phyloP scores from a whole-genome alignment of 2,797 vertebrate genomes.

The Amniataba percoides region DNA sequence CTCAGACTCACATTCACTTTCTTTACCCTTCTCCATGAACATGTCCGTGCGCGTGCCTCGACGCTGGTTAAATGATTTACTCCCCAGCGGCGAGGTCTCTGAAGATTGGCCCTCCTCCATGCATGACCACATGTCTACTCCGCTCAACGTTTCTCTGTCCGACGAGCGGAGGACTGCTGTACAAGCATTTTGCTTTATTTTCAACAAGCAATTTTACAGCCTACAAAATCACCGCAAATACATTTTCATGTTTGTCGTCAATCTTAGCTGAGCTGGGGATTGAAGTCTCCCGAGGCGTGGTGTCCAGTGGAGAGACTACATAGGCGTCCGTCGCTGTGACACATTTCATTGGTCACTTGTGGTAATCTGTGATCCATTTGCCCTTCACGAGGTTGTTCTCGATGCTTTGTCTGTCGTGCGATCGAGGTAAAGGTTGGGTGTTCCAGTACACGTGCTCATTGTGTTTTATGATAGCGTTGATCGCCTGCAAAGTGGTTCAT shows the following conservation, averaged over 20 bases:
- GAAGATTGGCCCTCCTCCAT: slow-evolving; percentile 72
- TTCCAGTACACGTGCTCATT: slow-evolving; percentile 44
- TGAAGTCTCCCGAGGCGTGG: slow-evolving; percentile 13
- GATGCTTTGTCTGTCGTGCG: slow-evolving; percentile 39
- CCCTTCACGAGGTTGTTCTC: slow-evolving; percentile 58
- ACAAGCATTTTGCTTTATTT: slow-evolving; percentile 72
- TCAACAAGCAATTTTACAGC: slow-evolving; percentile 71
- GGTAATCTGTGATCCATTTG: slow-evolving; percentile 65
- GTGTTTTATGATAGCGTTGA: slow-evolving; percentile 63
- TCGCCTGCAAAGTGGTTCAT: slow-evolving; percentile 73
- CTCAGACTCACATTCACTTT: slow-evolving; percentile 2
- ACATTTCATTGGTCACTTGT: slow-evolving; percentile 59
- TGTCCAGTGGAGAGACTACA: slow-evolving; percentile 16
- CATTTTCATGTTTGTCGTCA: slow-evolving; percentile 69
- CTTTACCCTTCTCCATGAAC: slow-evolving; percentile 29
- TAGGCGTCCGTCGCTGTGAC: slow-evolving; percentile 29
- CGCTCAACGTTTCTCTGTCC: slow-evolving; percentile 59
- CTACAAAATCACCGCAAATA: slow-evolving; percentile 68
- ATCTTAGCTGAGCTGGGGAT: slow-evolving; percentile 50
- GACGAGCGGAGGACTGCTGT: slow-evolving; percentile 58
- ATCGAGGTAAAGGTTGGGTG: slow-evolving; percentile 53
- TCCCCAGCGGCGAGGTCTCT: slow-evolving; percentile 43
- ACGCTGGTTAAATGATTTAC: slow-evolving; percentile 70
- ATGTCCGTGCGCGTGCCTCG: slow-evolving; percentile 45
- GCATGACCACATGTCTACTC: slow-evolving; percentile 75